Evolutionary conservation across 2,797 vertebrate species (phyloP).

Genomic region (Acropternis orthonyx): DNA sequence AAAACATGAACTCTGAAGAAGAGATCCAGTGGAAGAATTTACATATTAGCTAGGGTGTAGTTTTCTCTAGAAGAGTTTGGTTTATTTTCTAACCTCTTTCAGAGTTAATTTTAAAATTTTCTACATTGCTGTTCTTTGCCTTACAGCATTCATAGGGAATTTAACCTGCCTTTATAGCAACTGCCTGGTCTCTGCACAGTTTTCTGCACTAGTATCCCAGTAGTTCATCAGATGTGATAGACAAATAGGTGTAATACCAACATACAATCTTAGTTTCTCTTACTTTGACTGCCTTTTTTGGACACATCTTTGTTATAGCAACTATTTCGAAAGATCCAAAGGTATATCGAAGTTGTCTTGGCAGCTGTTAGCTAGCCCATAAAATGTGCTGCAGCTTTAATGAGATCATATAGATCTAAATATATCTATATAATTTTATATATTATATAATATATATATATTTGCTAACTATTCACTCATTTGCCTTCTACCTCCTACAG

Average conservation of each 20-base stretch:
- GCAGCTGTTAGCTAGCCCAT: not conserved
- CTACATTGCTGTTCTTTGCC: not conserved
- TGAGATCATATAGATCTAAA: conserved; percentile 49
- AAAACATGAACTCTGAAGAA: not conserved
- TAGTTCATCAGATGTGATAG: not conserved
- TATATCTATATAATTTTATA: conserved; percentile 36
- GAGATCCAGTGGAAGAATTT: not conserved
- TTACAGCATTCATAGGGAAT: not conserved
- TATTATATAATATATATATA: conserved; percentile 34
- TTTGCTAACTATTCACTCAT: conserved; percentile 62
- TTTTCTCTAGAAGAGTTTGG: not conserved
- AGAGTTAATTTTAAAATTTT: not conserved
- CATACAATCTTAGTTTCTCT: not conserved
- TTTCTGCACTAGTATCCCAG: not conserved
- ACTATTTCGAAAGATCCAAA: not conserved
- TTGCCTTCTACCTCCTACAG: conserved; percentile 59
- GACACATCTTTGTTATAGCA: not conserved
- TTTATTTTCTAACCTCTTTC: not conserved
- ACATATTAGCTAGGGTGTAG: not conserved
- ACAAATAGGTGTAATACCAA: not conserved
- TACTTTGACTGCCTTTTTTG: not conserved
- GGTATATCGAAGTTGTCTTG: not conserved
- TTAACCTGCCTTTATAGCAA: not conserved
- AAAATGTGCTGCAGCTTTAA: conserved; percentile 56
- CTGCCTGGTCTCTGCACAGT: not conserved